Conservation (phyloP, 2,113 vertebrate species). For the Ophiodon elongatus region DNA sequence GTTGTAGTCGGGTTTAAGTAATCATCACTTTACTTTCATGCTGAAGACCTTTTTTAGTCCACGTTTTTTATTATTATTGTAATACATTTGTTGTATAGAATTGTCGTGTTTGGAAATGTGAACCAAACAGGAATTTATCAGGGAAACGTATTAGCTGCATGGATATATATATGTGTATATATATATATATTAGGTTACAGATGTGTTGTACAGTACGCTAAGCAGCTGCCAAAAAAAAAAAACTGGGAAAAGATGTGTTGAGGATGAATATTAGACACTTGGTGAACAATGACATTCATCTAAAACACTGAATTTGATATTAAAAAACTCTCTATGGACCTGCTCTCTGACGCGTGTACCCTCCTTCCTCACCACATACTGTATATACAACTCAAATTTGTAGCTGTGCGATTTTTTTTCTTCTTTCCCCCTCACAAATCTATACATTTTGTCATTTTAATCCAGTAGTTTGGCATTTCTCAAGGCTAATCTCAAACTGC, state of each 20-base stretch:
- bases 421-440: background rate
- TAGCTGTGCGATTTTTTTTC: no score
- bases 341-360: background rate
- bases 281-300: conserved; percentile 37
- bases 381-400: background rate
- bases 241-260: conserved; percentile 1
- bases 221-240: conserved; percentile 50
- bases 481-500: conserved; percentile 10
- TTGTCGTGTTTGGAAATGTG: conserved; percentile 1
- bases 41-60: background rate
- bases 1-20: background rate
- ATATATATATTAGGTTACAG: conserved; percentile 2
- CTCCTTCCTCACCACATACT: background rate
- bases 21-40: background rate
- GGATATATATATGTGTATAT: background rate
- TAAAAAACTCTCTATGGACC: conserved; percentile 25
- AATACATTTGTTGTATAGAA: background rate
- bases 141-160: conserved; percentile 6
- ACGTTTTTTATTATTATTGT: background rate
- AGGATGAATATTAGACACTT: conserved; percentile 47
- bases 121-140: background rate
- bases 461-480: conserved; percentile 25
- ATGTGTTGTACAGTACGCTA: conserved; percentile 6
- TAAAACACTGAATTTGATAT: background rate
- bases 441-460: background rate